These are phyloP conservation scores for Zoroaster sp. DNA, from an alignment of 53 echinoderm and acorn worm species.

Conservation along the genomic window DNA sequence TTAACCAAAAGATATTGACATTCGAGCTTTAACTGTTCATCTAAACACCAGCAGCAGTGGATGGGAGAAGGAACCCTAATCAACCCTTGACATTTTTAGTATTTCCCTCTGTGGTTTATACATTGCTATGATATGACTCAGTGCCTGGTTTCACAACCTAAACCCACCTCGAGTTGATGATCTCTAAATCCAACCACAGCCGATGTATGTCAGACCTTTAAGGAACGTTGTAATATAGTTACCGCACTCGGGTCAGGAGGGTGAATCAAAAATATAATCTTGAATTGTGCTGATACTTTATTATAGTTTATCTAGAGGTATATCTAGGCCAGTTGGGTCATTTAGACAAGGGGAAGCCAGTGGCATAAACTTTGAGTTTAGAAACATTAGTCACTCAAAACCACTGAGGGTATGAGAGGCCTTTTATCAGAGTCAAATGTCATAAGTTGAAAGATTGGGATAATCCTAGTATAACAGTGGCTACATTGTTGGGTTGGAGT, in stretches of 20 bases:
- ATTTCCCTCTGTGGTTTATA: background rate
- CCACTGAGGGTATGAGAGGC: background rate
- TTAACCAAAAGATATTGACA: too few species aligned
- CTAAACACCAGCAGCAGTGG: background rate
- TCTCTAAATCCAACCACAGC: background rate
- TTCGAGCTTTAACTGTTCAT: background rate
- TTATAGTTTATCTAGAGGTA: background rate
- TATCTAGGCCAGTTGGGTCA: background rate
- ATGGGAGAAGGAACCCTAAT: background rate
- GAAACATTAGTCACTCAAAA: background rate
- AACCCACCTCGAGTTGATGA: background rate
- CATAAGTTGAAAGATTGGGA: background rate
- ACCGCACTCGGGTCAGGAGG: background rate
- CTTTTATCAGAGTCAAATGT: conserved; percentile 11
- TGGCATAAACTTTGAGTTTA: background rate
- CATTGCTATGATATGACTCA: background rate
- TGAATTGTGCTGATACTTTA: background rate
- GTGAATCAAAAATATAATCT: background rate
- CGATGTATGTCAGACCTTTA: background rate
- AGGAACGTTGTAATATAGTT: background rate
- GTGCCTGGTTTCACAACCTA: background rate
- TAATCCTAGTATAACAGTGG: conserved; percentile 28
- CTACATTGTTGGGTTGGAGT: background rate
- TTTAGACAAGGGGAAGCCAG: background rate
- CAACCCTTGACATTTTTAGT: background rate